Conservation (phyloP, 2,113 vertebrate genomes). For the Petroica traversi region DNA sequence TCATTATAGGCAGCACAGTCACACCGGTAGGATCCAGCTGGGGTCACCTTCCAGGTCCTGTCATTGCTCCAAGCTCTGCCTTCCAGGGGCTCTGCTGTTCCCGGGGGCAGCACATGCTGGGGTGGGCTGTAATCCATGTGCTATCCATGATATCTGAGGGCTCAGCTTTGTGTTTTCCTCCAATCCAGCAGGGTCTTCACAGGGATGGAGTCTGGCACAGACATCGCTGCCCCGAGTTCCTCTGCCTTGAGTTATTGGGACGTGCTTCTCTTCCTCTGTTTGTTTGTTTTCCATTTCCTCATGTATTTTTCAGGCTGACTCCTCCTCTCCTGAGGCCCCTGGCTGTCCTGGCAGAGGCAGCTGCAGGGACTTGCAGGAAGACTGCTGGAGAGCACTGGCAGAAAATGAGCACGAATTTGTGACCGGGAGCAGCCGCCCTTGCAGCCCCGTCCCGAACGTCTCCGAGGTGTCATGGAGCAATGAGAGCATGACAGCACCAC, state of each 20-base stretch:
- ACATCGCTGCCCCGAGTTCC: not conserved
- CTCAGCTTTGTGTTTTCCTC: not conserved
- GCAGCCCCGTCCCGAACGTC: not conserved
- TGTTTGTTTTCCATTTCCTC: not conserved
- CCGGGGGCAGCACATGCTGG: not conserved
- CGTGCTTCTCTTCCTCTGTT: not conserved
- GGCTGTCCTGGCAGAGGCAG: not conserved
- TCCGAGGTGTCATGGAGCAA: not conserved
- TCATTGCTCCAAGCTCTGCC: not conserved
- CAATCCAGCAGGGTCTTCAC: not conserved
- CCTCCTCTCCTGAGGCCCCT: not conserved
- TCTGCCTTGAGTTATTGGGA: not conserved
- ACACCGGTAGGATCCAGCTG: not conserved
- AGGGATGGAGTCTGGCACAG: not conserved
- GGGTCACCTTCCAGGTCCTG: not conserved
- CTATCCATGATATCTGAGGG: fast-evolving
- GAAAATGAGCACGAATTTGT: not conserved
- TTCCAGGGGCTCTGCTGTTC: not conserved
- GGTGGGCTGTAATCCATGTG: not conserved
- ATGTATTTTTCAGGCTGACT: not conserved
- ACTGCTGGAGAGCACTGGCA: not conserved
- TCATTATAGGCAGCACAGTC: not conserved
- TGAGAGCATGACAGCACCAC: not conserved
- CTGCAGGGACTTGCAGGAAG: not conserved
- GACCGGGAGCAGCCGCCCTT: not conserved